Evolutionary conservation across 2,113 vertebrate species (phyloP).

Genomic region (Phocoena phocoena): DNA sequence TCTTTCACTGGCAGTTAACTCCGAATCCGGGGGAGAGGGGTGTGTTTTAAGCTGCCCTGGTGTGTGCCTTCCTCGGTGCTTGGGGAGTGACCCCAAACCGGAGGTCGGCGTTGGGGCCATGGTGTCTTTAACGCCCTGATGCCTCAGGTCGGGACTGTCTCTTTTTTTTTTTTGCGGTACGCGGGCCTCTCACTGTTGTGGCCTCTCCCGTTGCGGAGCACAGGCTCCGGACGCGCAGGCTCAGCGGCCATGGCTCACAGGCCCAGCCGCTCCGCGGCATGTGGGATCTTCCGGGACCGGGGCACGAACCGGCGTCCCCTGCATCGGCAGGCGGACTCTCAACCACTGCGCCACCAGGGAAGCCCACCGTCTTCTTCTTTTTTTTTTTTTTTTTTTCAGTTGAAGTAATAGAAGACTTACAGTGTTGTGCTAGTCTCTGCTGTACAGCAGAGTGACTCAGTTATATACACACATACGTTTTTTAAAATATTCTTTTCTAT

Average conservation of each 20-base stretch:
- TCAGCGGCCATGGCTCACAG: too few relatives aligned
- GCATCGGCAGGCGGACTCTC: too few relatives aligned
- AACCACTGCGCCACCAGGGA: too few relatives aligned
- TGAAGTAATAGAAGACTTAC: neutral
- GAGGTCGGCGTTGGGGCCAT: neutral
- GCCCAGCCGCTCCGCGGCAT: too few relatives aligned
- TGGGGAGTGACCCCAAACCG: neutral
- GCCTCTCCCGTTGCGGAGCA: too few relatives aligned
- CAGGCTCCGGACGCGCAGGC: too few relatives aligned
- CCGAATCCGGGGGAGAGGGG: neutral
- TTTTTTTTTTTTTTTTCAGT: neutral
- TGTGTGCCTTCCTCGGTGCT: neutral
- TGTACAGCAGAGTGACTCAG: neutral
- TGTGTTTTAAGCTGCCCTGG: neutral
- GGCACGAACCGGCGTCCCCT: too few relatives aligned
- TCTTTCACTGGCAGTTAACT: neutral
- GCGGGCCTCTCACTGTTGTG: too few relatives aligned
- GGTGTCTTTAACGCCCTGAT: neutral
- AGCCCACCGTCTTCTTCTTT: neutral
- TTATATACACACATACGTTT: neutral
- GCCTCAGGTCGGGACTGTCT: neutral
- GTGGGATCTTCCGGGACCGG: fast-evolving
- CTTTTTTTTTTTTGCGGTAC: neutral
- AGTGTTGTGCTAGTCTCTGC: neutral
- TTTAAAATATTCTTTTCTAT: neutral